Base-by-base conservation (phyloP, 2,113 vertebrate genomes). In the Euleptes europaea region DNA sequence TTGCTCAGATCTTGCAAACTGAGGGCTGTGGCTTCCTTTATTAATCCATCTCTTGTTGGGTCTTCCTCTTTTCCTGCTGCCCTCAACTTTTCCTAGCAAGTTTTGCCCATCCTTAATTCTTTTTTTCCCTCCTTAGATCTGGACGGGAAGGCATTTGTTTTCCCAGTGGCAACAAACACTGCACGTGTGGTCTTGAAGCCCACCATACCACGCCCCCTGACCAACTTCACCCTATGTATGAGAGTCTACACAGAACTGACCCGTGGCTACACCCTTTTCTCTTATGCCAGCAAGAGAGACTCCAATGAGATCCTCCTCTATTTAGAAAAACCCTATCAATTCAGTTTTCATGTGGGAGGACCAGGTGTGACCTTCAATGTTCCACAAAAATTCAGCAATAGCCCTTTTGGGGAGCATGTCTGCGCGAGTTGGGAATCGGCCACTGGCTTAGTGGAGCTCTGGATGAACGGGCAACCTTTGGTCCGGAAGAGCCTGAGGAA, bases 71-170 rank as follows among this genome's bases (percentile, higher is more conserved):
- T n/a, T n/a, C n/a, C n/a, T n/a, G n/a, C n/a, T n/a, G n/a, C n/a
- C n/a, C n/a, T n/a, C n/a, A n/a, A n/a, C n/a, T n/a, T n/a, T n/a
- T n/a, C n/a, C n/a, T n/a, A n/a, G n/a, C n/a, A n/a, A 7, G 21
- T 28, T 28, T 28, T 28, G 6, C 26, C 23, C 23, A 60, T 7
- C 15, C 57, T 6, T 60, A 26, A 60, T 60, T 78, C 71, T 60
- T 33, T 23, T 44, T 84, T 69, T 40, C 26, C 15, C 17, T 19
- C 26, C 47, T 13, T 60, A 85, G 89, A 75, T n/a, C 40, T 83
- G 23, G 19, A 8, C 1, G 35, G 28, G 85, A 86, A 88, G 10
- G 85, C 33, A 13, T 90, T 93, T 15, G 57, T 84, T 31, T 91
- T 86, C n/a, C 74, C 78, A 1, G 26, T 40, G 78, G 19, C 31